A percentile compares a stretch with the other conserved stretches of the same genome.
Evolutionary conservation across 2,888 invertebrate genomes (phyloP).

Genomic region (Drosophila parthenogenetica): DNA sequence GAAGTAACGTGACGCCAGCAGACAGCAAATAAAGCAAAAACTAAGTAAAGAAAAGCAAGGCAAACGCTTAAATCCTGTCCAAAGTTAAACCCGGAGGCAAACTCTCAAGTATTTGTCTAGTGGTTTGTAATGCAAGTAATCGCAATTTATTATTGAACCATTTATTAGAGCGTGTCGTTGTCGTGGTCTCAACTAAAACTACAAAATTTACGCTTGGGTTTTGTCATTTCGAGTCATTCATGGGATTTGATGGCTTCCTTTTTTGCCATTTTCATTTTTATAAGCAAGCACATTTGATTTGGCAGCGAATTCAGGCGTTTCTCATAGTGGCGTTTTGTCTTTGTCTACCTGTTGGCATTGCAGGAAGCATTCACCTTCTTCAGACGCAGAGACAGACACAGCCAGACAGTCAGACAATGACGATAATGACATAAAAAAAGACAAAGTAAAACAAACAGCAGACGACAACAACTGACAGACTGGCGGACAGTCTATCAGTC

Average conservation of each 20-base stretch:
- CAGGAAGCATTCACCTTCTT: slow-evolving; percentile 77
- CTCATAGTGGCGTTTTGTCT: slow-evolving; percentile 61
- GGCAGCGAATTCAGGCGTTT: slow-evolving; percentile 57
- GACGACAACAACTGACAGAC: slow-evolving; percentile 34
- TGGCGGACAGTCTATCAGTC: slow-evolving; percentile 18
- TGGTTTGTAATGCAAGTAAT: slow-evolving; percentile 19
- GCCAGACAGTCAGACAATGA: slow-evolving; percentile 52
- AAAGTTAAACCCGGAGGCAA: slow-evolving; percentile 48
- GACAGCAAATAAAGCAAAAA: slow-evolving; percentile 7
- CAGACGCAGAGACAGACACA: slow-evolving; percentile 44
- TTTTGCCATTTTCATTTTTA: slow-evolving; percentile 40
- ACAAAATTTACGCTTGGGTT: slow-evolving; percentile 70
- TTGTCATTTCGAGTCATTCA: slow-evolving; percentile 66
- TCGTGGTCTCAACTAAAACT: slow-evolving; percentile 37
- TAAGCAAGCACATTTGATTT: slow-evolving; percentile 64
- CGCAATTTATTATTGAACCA: slow-evolving; percentile 77
- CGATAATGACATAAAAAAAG: slow-evolving; percentile 64
- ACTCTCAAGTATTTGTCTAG: slow-evolving; percentile 6
- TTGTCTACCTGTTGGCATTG: slow-evolving; percentile 81
- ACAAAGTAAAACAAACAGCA: slow-evolving; percentile 64
- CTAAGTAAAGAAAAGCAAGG: too few species aligned
- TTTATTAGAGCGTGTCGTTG: slow-evolving; percentile 72
- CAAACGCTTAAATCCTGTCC: slow-evolving; percentile 12
- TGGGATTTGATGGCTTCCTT: slow-evolving; percentile 64
- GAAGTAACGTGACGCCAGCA: slow-evolving; percentile 76